Conservation (phyloP, 2,888 invertebrate genomes). For the Vandiemenella viatica region DNA sequence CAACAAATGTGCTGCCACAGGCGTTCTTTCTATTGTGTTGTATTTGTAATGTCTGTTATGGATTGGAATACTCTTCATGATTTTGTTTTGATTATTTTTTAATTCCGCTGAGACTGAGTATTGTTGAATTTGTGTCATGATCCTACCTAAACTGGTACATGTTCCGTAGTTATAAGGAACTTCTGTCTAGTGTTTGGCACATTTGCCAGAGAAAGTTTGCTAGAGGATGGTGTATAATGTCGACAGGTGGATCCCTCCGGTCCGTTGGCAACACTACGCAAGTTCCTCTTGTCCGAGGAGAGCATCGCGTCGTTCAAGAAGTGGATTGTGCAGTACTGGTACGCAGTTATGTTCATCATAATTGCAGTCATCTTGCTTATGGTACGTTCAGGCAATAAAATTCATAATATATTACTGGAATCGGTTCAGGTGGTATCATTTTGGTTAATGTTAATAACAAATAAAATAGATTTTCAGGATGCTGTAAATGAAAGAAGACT, state of each 20-base stretch:
- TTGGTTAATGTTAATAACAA: conserved; percentile 10
- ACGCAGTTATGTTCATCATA: conserved; percentile 64
- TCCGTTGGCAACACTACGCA: conserved; percentile 74
- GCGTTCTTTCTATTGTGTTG: no score
- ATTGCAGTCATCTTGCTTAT: conserved; percentile 54
- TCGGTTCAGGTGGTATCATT: conserved; percentile 4
- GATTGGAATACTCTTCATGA: no score
- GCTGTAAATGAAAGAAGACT: neutral
- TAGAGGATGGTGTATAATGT: no score
- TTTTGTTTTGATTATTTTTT: no score
- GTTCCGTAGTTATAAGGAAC: no score
- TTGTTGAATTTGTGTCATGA: no score
- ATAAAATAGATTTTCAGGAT: neutral
- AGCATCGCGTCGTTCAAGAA: conserved; percentile 75
- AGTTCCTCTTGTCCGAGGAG: conserved; percentile 73
- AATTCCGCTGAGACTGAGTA: no score
- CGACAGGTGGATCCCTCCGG: conserved; percentile 83
- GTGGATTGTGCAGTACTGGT: conserved; percentile 85
- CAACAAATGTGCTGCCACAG: no score
- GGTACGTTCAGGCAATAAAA: conserved; percentile 42
- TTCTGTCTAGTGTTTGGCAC: no score
- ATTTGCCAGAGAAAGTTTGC: no score
- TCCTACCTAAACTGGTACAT: no score
- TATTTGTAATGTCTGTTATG: no score
- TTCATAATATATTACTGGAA: neutral